Conservation (phyloP, 1,140 invertebrate genomes). For the Patella vulgata region DNA sequence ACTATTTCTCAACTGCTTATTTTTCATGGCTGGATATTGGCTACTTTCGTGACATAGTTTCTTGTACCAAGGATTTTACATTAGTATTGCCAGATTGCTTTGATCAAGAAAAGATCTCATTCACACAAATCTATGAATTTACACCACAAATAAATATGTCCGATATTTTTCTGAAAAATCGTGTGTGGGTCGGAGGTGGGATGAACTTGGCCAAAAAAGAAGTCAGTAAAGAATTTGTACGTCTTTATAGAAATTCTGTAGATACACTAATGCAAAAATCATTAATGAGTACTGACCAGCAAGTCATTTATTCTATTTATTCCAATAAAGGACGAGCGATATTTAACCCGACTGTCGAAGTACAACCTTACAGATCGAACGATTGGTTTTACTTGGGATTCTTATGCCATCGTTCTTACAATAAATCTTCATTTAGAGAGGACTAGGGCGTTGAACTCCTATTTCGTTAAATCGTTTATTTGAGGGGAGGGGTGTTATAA, state of each 20-base stretch:
- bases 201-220: conserved; percentile 19
- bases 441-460: too few species aligned
- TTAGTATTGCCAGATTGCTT: background rate
- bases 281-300: conserved; percentile 44
- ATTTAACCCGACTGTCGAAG: conserved; percentile 29
- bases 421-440: too few species aligned
- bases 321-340: conserved; percentile 17
- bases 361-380: conserved; percentile 25
- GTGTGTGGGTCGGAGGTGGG: conserved; percentile 31
- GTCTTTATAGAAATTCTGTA: conserved; percentile 21
- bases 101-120: background rate
- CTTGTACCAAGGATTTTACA: background rate
- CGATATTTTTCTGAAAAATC: conserved; percentile 28
- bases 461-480: too few species aligned
- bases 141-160: background rate
- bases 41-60: conserved; percentile 18
- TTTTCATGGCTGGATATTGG: conserved; percentile 41
- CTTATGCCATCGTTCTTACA: conserved; percentile 4
- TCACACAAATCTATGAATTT: background rate
- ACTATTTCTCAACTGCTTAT: conserved; percentile 29
- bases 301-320: conserved; percentile 40
- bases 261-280: conserved; percentile 21
- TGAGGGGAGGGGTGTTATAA: too few species aligned
- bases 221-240: conserved; percentile 15
- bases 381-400: conserved; percentile 41